Conservation (phyloP, 2,797 vertebrate genomes). For the Sparus aurata region DNA sequence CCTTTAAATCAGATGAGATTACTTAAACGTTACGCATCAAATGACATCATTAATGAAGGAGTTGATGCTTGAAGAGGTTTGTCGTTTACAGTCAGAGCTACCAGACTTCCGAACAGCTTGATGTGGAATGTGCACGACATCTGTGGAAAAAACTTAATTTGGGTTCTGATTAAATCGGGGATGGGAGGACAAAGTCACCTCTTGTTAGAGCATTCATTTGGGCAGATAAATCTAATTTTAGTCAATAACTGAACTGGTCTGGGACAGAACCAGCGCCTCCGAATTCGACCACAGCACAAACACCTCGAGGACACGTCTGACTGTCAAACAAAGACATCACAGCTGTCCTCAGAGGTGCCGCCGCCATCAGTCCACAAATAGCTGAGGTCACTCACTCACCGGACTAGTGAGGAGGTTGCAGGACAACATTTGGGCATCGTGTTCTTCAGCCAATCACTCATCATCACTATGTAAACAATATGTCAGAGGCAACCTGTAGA, state of each 20-base stretch:
- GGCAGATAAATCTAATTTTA: constrained; percentile 37
- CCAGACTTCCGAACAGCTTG: not conserved
- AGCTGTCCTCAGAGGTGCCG: not conserved
- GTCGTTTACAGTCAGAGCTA: not conserved
- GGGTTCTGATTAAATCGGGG: constrained; percentile 27
- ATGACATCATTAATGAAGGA: not conserved
- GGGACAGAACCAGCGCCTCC: not conserved
- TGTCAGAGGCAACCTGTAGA: not conserved
- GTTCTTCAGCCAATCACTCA: not conserved
- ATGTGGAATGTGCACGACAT: not conserved
- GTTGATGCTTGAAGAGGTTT: not conserved
- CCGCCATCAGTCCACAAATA: not conserved
- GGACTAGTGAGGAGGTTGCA: not conserved
- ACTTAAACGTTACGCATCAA: not conserved
- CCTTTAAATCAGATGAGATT: not conserved
- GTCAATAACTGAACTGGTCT: constrained; percentile 14
- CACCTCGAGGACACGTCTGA: not conserved
- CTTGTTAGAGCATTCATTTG: constrained; percentile 12
- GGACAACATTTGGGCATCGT: not conserved
- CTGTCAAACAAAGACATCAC: not conserved
- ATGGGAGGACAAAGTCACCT: constrained; percentile 40
- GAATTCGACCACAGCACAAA: not conserved
- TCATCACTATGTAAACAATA: not conserved
- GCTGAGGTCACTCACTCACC: not conserved
- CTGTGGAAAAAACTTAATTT: constrained; percentile 4